Conservation (phyloP, 1,140 invertebrate species). For the Drosophila quadrilineata region DNA sequence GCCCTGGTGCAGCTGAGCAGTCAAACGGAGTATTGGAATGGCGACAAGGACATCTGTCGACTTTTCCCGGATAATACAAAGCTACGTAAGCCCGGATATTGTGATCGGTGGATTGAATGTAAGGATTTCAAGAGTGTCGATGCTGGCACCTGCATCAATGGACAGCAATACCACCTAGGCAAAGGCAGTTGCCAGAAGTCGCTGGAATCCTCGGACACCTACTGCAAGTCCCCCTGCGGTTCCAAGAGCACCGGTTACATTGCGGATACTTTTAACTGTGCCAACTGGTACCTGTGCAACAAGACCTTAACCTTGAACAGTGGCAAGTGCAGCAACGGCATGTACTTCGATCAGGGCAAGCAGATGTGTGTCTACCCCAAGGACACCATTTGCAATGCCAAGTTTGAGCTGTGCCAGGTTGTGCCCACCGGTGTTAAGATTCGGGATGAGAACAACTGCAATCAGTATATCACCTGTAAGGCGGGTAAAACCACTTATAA, state of each 20-base stretch:
- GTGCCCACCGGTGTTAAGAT: slow-evolving; percentile 7
- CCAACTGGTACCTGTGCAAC: slow-evolving; percentile 57
- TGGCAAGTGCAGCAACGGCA: slow-evolving; percentile 33
- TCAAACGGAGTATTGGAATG: slow-evolving; percentile 30
- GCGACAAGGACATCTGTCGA: slow-evolving; percentile 48
- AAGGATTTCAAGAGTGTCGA: slow-evolving; percentile 9
- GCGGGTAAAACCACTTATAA: background rate
- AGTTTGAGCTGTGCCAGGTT: slow-evolving; percentile 55
- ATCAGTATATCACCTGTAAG: slow-evolving; percentile 44
- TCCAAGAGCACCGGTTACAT: slow-evolving; percentile 31
- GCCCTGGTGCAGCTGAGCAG: slow-evolving; percentile 28
- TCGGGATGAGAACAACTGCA: slow-evolving; percentile 48
- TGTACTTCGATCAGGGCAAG: slow-evolving; percentile 32
- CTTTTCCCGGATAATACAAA: slow-evolving; percentile 43
- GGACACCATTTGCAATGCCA: slow-evolving; percentile 28
- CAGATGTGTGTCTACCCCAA: slow-evolving; percentile 41
- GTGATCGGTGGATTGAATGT: slow-evolving; percentile 47
- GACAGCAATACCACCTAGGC: slow-evolving; percentile 2
- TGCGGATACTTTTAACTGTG: slow-evolving; percentile 40
- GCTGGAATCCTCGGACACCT: slow-evolving; percentile 21
- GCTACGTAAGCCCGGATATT: slow-evolving; percentile 54
- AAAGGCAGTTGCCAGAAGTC: background rate
- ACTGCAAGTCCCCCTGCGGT: slow-evolving; percentile 35
- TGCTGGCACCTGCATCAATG: background rate
- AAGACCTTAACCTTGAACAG: background rate